These are phyloP conservation scores for Phasia obesa DNA, from an alignment of 2,888 invertebrate genomes.

Conservation along the genomic window DNA sequence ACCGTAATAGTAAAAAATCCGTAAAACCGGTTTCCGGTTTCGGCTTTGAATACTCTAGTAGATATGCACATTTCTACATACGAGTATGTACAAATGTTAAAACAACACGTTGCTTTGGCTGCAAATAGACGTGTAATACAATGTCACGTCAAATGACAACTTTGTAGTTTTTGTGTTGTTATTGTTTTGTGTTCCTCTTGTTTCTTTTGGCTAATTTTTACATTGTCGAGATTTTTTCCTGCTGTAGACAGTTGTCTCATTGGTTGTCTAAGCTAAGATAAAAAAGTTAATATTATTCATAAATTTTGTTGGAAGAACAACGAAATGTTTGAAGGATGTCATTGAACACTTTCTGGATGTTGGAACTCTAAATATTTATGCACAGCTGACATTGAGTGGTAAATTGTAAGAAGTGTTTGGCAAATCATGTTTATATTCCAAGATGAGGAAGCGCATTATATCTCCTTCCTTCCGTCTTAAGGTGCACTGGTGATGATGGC, in stretches of 20 bases:
- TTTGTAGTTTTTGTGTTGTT: constrained; percentile 34
- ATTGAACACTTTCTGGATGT: constrained; percentile 35
- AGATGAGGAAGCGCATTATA: not conserved
- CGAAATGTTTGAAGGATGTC: constrained; percentile 52
- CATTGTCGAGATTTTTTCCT: constrained; percentile 29
- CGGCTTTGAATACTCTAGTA: too few species aligned
- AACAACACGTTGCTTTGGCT: constrained; percentile 34
- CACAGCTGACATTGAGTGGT: not conserved
- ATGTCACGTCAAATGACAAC: constrained; percentile 55
- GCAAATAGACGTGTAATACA: constrained; percentile 53
- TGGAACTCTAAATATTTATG: constrained; percentile 18
- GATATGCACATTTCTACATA: too few species aligned
- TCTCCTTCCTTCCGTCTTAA: not conserved
- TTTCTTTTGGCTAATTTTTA: not conserved
- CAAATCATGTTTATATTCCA: not conserved
- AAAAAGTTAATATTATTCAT: constrained; percentile 47
- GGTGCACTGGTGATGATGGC: too few species aligned
- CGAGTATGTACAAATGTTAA: not conserved
- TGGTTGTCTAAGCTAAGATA: constrained; percentile 47
- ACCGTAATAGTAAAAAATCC: too few species aligned
- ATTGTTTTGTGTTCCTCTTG: constrained; percentile 22
- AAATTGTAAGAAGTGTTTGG: not conserved
- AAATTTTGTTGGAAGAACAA: constrained; percentile 49
- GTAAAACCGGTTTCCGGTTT: too few species aligned
- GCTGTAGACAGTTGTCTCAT: constrained; percentile 48